Evolutionary conservation across 2,888 invertebrate species (phyloP).

Genomic region (Himalopsyche tibetana): DNA sequence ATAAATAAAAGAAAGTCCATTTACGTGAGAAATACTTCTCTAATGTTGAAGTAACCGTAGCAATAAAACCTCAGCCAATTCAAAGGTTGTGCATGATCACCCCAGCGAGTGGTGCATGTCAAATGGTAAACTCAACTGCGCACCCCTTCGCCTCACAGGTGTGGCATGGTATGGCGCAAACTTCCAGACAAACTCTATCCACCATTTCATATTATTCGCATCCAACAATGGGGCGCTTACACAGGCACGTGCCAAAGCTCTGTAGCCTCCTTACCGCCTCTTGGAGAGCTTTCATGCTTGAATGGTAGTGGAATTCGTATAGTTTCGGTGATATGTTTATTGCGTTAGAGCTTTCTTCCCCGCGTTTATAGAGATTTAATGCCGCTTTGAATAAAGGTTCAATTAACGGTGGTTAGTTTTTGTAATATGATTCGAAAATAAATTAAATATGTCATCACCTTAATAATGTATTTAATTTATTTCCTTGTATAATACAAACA

Average conservation of each 20-base stretch:
- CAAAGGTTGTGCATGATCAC: constrained; percentile 44
- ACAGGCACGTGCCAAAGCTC: constrained; percentile 44
- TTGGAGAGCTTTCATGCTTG: constrained; percentile 37
- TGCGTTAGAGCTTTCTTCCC: constrained; percentile 37
- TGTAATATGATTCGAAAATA: constrained; percentile 1
- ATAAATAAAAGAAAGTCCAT: too few species aligned
- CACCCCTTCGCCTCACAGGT: constrained; percentile 6
- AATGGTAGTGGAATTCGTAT: constrained; percentile 34
- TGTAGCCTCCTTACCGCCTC: constrained; percentile 45
- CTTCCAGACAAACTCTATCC: constrained; percentile 17
- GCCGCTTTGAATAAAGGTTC: constrained; percentile 35
- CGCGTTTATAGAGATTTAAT: constrained; percentile 13
- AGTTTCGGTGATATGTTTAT: constrained; percentile 41
- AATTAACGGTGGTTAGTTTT: constrained; percentile 12
- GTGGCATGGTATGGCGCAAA: constrained; percentile 16
- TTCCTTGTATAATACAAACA: too few species aligned
- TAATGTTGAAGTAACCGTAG: neutral
- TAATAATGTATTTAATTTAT: too few species aligned
- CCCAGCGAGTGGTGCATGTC: constrained; percentile 42
- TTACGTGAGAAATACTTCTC: too few species aligned
- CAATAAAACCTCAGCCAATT: constrained; percentile 19
- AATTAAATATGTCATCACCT: neutral
- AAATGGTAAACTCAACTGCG: constrained; percentile 48
- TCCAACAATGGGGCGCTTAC: constrained; percentile 54
- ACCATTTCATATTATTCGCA: constrained; percentile 51